Base-by-base conservation (phyloP, 2,888 invertebrate species). In the Calephelis perditalis region DNA sequence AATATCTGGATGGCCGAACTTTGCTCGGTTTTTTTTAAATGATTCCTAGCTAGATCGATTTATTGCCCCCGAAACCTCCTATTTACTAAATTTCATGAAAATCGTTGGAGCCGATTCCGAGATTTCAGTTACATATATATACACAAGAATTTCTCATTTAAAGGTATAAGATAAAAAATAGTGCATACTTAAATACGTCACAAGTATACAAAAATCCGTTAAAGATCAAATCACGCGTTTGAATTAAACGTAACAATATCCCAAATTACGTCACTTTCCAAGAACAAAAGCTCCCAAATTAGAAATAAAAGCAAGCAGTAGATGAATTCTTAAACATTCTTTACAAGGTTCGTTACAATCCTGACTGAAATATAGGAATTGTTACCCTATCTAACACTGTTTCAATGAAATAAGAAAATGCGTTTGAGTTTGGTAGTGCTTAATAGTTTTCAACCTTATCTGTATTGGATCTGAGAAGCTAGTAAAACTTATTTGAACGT, bases 291-390 rank as follows among this genome's bases (percentile, higher is more conserved):
- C 52, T 26, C 10, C 35, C 35, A 26, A 52, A 52, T 35, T 35
- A 11, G 10, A 11, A 52, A 52, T 52, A 52, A 35, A 5, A 26
- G 10, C 0, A 9, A 26, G 10, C 0, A 26, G 26, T 52, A 52
- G 52, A 52, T 26, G 26, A 35, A 52, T 52, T 52, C 35, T 10
- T 52, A 2, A 5, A 52, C 52, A 52, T 26, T 52, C 15, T 52
- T 52, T 10, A 11, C 35, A 54, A 35, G 35, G 36, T 54, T 54
- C 36, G 52, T 40, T 8, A 35, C 52, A 54, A 36, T 54, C 52
- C n/a, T 11, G 36, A 26, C 26, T 35, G 11, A 52, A 52, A 52
- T 52, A 52, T 26, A 52, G 35, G 35, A 52, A 52, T 52, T 1
- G 26, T 10, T 11, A 52, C 35, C 52, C 52, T 35, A 52, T 35